Conservation (phyloP, 2,888 invertebrate genomes). For the Ceriagrion tenellum region DNA sequence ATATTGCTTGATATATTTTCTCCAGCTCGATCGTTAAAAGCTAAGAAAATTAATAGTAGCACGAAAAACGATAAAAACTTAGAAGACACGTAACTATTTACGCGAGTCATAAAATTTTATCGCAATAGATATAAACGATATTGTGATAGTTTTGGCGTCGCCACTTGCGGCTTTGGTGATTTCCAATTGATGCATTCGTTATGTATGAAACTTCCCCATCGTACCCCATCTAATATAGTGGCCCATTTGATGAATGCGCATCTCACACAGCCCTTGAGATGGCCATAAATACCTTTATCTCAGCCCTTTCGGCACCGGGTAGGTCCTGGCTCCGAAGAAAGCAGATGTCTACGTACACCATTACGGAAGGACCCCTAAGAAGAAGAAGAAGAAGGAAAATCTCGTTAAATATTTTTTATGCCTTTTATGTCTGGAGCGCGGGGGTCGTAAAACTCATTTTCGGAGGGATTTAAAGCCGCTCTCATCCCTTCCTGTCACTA, state of each 20-base stretch:
- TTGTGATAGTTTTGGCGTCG: neutral
- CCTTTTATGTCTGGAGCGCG: neutral
- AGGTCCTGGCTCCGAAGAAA: neutral
- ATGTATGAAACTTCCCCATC: neutral
- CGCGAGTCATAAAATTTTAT: neutral
- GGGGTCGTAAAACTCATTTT: neutral
- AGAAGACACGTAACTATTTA: neutral
- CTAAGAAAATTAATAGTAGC: neutral
- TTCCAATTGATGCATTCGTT: neutral
- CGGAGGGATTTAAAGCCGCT: neutral
- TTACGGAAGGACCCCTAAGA: neutral
- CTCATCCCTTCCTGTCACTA: neutral
- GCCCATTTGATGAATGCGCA: neutral
- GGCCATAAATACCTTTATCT: neutral
- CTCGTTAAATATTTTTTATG: constrained; percentile 3
- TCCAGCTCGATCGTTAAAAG: no score
- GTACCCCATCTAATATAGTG: neutral
- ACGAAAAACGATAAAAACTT: neutral
- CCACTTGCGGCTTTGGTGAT: neutral
- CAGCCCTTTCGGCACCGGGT: neutral
- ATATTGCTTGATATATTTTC: no score
- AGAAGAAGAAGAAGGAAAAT: neutral
- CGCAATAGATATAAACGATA: neutral
- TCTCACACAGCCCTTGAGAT: neutral
- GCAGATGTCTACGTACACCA: neutral